Conservation (phyloP, 2,888 invertebrate genomes). For the Cristatella mucedo region DNA sequence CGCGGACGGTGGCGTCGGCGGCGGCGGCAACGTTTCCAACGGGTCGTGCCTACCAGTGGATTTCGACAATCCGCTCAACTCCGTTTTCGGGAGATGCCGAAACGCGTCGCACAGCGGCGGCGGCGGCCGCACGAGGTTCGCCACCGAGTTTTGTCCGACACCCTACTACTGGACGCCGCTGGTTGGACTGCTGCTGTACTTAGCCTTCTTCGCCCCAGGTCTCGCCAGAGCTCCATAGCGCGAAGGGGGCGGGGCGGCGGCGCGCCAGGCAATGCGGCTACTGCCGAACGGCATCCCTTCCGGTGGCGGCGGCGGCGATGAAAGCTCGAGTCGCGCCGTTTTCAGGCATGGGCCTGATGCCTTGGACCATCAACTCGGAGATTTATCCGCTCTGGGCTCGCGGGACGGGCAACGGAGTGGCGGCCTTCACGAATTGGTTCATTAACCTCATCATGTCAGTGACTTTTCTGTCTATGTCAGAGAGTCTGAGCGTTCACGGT, state of each 20-base stretch:
- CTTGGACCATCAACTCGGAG: constrained; percentile 45
- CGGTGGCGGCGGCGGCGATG: constrained; percentile 30
- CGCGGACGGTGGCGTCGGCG: constrained; percentile 13
- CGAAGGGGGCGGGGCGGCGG: background rate
- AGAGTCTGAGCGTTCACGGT: constrained; percentile 40
- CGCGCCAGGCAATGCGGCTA: background rate
- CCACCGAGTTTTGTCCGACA: constrained; percentile 40
- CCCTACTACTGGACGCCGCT: constrained; percentile 39
- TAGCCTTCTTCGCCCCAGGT: constrained; percentile 42
- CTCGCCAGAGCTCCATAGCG: too few relatives aligned
- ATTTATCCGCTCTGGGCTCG: constrained; percentile 45
- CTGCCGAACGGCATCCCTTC: constrained; percentile 28
- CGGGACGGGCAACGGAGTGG: constrained; percentile 40
- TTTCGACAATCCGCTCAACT: constrained; percentile 22
- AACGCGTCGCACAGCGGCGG: constrained; percentile 8
- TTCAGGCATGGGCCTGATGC: constrained; percentile 44
- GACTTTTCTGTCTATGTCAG: constrained; percentile 41
- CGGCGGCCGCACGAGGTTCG: constrained; percentile 21
- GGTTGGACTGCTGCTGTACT: constrained; percentile 38
- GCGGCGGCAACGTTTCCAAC: constrained; percentile 17
- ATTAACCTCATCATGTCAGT: constrained; percentile 43
- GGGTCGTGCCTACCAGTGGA: constrained; percentile 32
- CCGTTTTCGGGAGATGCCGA: constrained; percentile 29
- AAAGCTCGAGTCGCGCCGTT: too few relatives aligned
- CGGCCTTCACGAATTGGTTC: constrained; percentile 43